Conservation (phyloP, 2,888 invertebrate species). For the Diaperis boleti region DNA sequence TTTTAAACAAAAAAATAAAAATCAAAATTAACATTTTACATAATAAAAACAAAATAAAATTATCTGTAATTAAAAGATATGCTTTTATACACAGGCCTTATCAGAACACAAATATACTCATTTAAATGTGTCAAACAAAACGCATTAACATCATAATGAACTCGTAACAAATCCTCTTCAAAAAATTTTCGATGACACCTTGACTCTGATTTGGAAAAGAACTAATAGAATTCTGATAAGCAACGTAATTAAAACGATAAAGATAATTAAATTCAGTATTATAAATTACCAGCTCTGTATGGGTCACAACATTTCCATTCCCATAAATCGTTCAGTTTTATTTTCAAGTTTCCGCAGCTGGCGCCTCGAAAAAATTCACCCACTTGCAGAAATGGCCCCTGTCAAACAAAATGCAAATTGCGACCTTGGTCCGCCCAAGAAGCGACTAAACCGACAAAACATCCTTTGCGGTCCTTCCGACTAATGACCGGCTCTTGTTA, state of each 20-base stretch:
- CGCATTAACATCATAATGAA: not conserved
- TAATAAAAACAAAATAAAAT: too few relatives aligned
- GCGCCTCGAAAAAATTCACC: not conserved
- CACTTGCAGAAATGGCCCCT: not conserved
- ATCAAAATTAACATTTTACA: too few relatives aligned
- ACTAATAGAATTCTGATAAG: constrained; percentile 4
- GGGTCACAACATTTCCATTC: not conserved
- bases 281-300: not conserved
- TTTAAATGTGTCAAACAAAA: not conserved
- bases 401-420: constrained; percentile 7
- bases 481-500: constrained; percentile 64
- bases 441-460: constrained; percentile 38
- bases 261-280: constrained; percentile 6
- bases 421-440: constrained; percentile 1
- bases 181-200: not conserved
- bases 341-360: not conserved
- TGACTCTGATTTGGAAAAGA: not conserved
- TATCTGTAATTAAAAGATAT: too few relatives aligned
- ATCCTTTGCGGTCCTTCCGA: constrained; percentile 62
- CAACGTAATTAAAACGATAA: constrained; percentile 15
- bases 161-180: not conserved
- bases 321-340: not conserved
- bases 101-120: too few relatives aligned
- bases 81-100: too few relatives aligned
- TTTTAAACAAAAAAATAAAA: too few relatives aligned